These are phyloP conservation scores for Aelia acuminata DNA, from an alignment of 2,888 invertebrate species.

Conservation along the genomic window DNA sequence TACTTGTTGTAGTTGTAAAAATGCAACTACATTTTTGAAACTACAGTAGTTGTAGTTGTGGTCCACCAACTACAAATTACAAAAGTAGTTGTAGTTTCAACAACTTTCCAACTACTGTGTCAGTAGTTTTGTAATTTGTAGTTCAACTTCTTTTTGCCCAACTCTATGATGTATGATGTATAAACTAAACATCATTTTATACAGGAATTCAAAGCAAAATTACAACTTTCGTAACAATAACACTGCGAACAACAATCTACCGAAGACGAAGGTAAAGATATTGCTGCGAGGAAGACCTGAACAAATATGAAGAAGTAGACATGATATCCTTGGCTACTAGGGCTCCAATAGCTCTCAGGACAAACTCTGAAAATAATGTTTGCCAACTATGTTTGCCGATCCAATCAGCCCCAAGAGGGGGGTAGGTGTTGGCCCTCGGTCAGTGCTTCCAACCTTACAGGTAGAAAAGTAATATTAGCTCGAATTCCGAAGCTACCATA, in stretches of 20 bases:
- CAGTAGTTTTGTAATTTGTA: no score
- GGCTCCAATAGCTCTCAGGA: neutral
- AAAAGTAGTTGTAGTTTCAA: no score
- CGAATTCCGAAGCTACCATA: no score
- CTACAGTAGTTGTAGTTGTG: no score
- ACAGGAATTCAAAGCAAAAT: no score
- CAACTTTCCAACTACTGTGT: no score
- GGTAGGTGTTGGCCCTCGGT: neutral
- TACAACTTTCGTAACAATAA: neutral
- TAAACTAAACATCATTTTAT: no score
- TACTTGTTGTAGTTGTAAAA: no score
- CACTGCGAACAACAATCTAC: neutral
- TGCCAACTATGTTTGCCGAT: slow-evolving; percentile 3
- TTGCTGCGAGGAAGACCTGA: neutral
- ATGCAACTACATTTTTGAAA: no score
- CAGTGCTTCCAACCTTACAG: neutral
- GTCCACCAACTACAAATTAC: no score
- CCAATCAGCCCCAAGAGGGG: neutral
- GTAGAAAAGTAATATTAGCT: neutral
- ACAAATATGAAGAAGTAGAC: neutral
- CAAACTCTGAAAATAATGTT: neutral
- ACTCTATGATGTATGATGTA: no score
- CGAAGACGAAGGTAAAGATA: neutral
- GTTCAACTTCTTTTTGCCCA: no score
- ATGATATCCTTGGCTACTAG: neutral